A percentile compares a stretch with the other conserved stretches of the same genome.
Conservation (phyloP, 2,888 invertebrate species). For the Heteromyza rotundicornis region DNA sequence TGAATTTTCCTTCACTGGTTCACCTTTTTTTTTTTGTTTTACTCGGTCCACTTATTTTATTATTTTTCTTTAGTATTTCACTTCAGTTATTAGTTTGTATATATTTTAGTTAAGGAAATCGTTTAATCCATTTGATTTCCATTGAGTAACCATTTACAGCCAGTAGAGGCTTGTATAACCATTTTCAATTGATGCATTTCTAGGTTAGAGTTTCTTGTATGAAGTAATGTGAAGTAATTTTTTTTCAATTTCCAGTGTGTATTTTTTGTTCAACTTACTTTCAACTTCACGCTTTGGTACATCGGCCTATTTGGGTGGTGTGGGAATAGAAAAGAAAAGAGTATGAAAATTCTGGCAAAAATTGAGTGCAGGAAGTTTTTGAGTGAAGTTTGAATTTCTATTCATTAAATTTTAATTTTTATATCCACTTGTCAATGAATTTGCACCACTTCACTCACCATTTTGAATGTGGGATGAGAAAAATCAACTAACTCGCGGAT, state of each 20-base stretch:
- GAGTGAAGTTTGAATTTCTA: conserved; percentile 23
- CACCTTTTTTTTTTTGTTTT: too few species aligned
- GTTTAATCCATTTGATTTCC: too few species aligned
- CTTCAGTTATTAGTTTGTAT: conserved; percentile 8
- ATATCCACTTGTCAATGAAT: conserved; percentile 19
- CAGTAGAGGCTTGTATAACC: conserved; percentile 17
- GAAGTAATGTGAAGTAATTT: background rate
- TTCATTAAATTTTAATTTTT: conserved; percentile 10
- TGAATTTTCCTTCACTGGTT: too few species aligned
- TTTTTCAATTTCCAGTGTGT: conserved; percentile 3
- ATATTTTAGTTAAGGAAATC: too few species aligned
- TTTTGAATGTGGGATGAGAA: conserved; percentile 69
- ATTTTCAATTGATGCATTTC: conserved; percentile 27
- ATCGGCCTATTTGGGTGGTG: conserved; percentile 70
- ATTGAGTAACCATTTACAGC: too few species aligned
- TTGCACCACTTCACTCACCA: conserved; percentile 70
- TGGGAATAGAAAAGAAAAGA: conserved; percentile 58
- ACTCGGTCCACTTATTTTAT: too few species aligned
- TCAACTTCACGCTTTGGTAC: conserved; percentile 86
- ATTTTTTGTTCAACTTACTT: conserved; percentile 72
- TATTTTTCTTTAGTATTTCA: conserved; percentile 2
- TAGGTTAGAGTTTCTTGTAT: conserved; percentile 40
- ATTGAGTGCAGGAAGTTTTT: too few species aligned
- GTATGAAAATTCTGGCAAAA: conserved; percentile 14
- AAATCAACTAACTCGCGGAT: conserved; percentile 64